phyloP scores from a whole-genome alignment of 2,797 vertebrate genomes.

The Philypnodon macrostomus region DNA sequence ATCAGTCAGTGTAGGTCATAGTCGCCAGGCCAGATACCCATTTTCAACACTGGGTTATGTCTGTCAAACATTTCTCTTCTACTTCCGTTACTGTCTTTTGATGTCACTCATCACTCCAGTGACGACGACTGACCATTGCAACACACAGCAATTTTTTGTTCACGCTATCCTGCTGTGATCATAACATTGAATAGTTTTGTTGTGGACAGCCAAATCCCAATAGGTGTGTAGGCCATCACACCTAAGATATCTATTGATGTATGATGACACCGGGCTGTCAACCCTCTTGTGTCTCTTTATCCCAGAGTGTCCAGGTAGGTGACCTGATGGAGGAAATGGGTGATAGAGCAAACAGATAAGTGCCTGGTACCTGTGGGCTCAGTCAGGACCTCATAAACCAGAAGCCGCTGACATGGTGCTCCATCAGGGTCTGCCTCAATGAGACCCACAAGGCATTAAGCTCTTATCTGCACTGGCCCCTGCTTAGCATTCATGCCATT shows the following conservation, averaged over 20 bases:
- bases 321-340: conserved; percentile 76
- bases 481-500: conserved; percentile 80
- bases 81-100: conserved; percentile 11
- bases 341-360: conserved; percentile 82
- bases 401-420: conserved; percentile 71
- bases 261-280: conserved; percentile 64
- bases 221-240: conserved; percentile 23
- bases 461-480: conserved; percentile 78
- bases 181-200: conserved; percentile 27
- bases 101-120: conserved; percentile 32
- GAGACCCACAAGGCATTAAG: conserved; percentile 75
- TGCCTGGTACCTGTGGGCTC: conserved; percentile 70
- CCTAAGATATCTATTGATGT: conserved; percentile 39
- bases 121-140: conserved; percentile 33
- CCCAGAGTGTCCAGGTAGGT: conserved; percentile 63
- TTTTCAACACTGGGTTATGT: conserved; percentile 3
- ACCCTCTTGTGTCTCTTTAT: conserved; percentile 68
- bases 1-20: background rate
- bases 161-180: conserved; percentile 24
- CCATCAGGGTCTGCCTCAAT: conserved; percentile 72
- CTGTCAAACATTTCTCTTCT: conserved; percentile 22
- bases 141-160: conserved; percentile 15
- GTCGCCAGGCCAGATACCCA: background rate
- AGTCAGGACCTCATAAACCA: conserved; percentile 72
- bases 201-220: conserved; percentile 34